A percentile compares a stretch with the other conserved stretches of the same genome.
Conservation (phyloP, 2,888 invertebrate genomes). For the Linnaemya vulpina region DNA sequence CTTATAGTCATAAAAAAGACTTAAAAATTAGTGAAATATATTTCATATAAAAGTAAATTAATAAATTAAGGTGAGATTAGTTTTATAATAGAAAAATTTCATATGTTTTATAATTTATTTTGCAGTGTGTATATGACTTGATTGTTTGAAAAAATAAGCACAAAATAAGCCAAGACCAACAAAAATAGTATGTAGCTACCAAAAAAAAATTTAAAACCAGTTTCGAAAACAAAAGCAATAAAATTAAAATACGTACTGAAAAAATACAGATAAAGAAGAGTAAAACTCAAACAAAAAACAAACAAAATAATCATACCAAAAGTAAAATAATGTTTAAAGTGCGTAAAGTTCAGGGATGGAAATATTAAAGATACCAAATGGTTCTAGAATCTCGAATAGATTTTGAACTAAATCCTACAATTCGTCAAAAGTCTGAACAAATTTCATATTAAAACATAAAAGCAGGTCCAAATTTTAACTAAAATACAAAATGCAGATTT, state of each 20-base stretch:
- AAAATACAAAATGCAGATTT: neutral
- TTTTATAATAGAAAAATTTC: constrained; percentile 1
- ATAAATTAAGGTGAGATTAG: constrained; percentile 53
- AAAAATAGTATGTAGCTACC: constrained; percentile 46
- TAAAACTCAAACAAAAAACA: constrained; percentile 45
- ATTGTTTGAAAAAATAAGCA: constrained; percentile 30
- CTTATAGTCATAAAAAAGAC: constrained; percentile 24
- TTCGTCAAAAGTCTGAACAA: neutral
- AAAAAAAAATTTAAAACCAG: constrained; percentile 79
- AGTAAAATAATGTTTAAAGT: constrained; percentile 59
- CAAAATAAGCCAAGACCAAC: constrained; percentile 75
- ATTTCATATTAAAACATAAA: neutral
- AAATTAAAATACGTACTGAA: constrained; percentile 63
- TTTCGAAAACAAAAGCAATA: constrained; percentile 73
- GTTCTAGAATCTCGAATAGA: neutral
- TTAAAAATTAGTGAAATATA: constrained; percentile 33
- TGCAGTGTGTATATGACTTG: constrained; percentile 20
- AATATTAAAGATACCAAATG: neutral
- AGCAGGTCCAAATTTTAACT: neutral
- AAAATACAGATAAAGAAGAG: constrained; percentile 46
- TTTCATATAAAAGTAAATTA: constrained; percentile 35
- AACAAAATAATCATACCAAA: constrained; percentile 47
- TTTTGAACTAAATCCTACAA: neutral
- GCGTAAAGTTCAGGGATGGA: constrained; percentile 52
- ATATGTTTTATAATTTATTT: constrained; percentile 22